These are phyloP conservation scores for Zaprionus obscuricornis DNA, from an alignment of 2,888 invertebrate species.

Conservation along the genomic window DNA sequence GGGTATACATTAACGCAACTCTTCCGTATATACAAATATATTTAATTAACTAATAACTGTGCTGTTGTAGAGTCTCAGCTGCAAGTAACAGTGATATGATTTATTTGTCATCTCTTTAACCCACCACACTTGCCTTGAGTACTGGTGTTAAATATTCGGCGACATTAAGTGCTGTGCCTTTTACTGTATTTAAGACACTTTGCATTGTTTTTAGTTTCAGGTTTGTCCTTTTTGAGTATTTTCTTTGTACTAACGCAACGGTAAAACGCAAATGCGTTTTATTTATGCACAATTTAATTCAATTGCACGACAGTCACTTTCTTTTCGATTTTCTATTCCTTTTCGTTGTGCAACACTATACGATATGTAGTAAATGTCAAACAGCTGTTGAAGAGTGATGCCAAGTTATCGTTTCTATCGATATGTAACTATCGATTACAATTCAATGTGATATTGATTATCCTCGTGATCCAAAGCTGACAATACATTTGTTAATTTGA, in stretches of 20 bases:
- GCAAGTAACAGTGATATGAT: too few species aligned
- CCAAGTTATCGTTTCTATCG: slow-evolving; percentile 1
- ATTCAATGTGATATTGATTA: too few species aligned
- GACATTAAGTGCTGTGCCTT: slow-evolving; percentile 97
- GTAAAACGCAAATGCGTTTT: slow-evolving; percentile 23
- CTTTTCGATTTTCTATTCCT: slow-evolving; percentile 16
- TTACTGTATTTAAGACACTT: slow-evolving; percentile 96
- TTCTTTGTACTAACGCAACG: slow-evolving; percentile 25
- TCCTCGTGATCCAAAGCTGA: too few species aligned
- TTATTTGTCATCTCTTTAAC: slow-evolving; percentile 15
- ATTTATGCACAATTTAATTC: slow-evolving; percentile 19
- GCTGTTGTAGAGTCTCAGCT: too few species aligned
- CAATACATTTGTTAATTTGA: too few species aligned
- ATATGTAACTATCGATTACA: too few species aligned
- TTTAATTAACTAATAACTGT: too few species aligned
- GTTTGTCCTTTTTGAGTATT: slow-evolving; percentile 46
- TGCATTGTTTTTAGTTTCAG: slow-evolving; percentile 88
- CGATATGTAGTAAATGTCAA: not conserved
- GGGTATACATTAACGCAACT: too few species aligned
- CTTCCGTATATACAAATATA: too few species aligned
- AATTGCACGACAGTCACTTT: slow-evolving; percentile 43
- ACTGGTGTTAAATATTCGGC: slow-evolving; percentile 98
- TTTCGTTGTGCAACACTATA: slow-evolving; percentile 26
- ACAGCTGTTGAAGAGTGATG: slow-evolving; percentile 23
- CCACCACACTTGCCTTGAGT: slow-evolving; percentile 90